These are phyloP conservation scores for Gryllus bimaculatus DNA, from an alignment of 1,140 invertebrate species.

Conservation along the genomic window DNA sequence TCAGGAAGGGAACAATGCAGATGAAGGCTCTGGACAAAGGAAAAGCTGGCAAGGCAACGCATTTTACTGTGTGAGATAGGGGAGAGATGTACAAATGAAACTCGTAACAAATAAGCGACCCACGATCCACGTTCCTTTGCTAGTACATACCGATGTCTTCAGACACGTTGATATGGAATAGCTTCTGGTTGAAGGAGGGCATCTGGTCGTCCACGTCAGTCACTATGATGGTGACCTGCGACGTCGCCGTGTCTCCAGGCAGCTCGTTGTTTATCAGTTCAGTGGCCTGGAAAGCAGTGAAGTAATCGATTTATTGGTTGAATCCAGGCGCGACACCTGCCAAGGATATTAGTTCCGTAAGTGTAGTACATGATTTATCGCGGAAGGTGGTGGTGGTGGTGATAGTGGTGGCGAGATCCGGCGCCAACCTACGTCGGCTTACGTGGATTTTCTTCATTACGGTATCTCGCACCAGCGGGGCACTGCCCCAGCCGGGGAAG, in stretches of 20 bases:
- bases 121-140: conserved; percentile 21
- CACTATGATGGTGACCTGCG: conserved; percentile 66
- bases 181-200: conserved; percentile 60
- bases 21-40: no score
- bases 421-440: no score
- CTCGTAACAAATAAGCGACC: no score
- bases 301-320: not conserved
- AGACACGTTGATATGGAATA: conserved; percentile 59
- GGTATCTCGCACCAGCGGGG: no score
- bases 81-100: no score
- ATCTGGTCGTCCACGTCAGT: conserved; percentile 75
- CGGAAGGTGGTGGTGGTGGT: not conserved
- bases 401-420: not conserved
- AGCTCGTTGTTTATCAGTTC: conserved; percentile 62
- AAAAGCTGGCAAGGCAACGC: no score
- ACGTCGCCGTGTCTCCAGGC: conserved; percentile 53
- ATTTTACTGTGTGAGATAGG: no score
- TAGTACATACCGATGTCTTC: conserved; percentile 59
- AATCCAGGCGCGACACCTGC: not conserved
- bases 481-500: no score
- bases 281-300: conserved; percentile 43
- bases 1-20: no score
- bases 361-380: not conserved
- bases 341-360: not conserved
- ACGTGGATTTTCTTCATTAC: no score